These are phyloP conservation scores for Diachrysia chrysitis DNA, from an alignment of 2,888 invertebrate species.

Conservation along the genomic window DNA sequence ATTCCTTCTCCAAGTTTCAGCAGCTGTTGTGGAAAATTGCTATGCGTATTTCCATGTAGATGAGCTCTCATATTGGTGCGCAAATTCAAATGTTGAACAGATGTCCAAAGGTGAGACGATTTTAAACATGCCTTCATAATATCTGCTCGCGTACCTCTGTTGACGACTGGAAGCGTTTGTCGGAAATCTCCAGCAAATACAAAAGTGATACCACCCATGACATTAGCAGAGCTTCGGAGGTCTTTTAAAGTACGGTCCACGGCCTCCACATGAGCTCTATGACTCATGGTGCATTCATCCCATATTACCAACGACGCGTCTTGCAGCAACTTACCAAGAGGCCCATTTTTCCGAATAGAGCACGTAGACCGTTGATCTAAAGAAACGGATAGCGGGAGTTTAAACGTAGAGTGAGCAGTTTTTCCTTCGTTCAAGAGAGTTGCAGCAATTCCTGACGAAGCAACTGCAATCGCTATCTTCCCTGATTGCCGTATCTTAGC, in stretches of 20 bases:
- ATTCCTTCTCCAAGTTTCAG: conserved; percentile 55
- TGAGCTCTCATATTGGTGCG: conserved; percentile 56
- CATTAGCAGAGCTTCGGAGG: conserved; percentile 26
- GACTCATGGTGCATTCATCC: conserved; percentile 55
- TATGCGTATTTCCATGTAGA: conserved; percentile 41
- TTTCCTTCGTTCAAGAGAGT: conserved; percentile 35
- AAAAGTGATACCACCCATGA: conserved; percentile 48
- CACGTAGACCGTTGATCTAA: conserved; percentile 48
- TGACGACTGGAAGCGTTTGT: conserved; percentile 17
- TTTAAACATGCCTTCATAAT: conserved; percentile 32
- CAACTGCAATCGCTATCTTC: conserved; percentile 27
- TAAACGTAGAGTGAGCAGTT: conserved; percentile 48
- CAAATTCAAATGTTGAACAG: conserved; percentile 34
- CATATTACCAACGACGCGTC: conserved; percentile 48
- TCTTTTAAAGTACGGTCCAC: conserved; percentile 34
- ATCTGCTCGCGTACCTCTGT: conserved; percentile 45
- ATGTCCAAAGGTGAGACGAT: conserved; percentile 42
- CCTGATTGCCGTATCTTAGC: conserved; percentile 16
- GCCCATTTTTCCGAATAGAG: conserved; percentile 58
- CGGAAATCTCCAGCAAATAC: conserved; percentile 52
- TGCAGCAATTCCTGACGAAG: conserved; percentile 40
- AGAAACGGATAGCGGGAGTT: conserved; percentile 42
- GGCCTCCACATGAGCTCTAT: conserved; percentile 43
- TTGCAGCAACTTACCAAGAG: conserved; percentile 63
- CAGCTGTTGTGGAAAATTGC: conserved; percentile 52